Conservation (phyloP, 2,797 vertebrate species). For the Potorous gilbertii region DNA sequence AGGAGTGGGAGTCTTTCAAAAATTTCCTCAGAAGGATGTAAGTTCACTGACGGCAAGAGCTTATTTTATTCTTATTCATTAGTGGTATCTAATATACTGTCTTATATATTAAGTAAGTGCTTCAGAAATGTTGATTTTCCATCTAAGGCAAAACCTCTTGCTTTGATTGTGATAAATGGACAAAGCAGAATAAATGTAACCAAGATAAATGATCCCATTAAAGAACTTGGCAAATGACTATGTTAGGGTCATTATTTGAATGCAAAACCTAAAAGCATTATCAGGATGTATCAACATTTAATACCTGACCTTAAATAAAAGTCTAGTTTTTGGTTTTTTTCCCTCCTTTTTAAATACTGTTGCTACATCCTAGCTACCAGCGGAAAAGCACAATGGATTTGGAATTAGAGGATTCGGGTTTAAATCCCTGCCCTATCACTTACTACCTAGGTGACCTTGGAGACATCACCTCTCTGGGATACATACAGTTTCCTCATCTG, state of each 20-base stretch:
- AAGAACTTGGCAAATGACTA: background rate
- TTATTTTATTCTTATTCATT: background rate
- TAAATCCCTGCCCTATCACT: background rate
- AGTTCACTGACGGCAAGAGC: background rate
- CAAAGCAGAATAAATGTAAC: background rate
- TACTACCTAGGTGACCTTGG: background rate
- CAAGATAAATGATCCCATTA: constrained; percentile 46
- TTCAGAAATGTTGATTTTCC: constrained; percentile 25
- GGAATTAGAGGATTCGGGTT: background rate
- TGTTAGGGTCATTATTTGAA: constrained; percentile 36
- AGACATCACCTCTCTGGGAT: constrained; percentile 1
- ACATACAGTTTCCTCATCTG: background rate
- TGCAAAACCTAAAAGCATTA: background rate
- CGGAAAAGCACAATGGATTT: background rate
- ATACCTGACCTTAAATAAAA: background rate
- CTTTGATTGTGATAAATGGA: background rate
- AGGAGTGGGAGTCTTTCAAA: background rate
- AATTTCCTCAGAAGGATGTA: background rate
- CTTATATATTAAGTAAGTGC: background rate
- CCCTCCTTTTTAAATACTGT: background rate
- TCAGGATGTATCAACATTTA: background rate
- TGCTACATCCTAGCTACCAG: background rate
- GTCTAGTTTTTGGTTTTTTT: background rate
- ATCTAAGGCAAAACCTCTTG: background rate
- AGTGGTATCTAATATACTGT: background rate